These are phyloP conservation scores for Columba janthina DNA, from an alignment of 2,113 vertebrate genomes.

Conservation along the genomic window DNA sequence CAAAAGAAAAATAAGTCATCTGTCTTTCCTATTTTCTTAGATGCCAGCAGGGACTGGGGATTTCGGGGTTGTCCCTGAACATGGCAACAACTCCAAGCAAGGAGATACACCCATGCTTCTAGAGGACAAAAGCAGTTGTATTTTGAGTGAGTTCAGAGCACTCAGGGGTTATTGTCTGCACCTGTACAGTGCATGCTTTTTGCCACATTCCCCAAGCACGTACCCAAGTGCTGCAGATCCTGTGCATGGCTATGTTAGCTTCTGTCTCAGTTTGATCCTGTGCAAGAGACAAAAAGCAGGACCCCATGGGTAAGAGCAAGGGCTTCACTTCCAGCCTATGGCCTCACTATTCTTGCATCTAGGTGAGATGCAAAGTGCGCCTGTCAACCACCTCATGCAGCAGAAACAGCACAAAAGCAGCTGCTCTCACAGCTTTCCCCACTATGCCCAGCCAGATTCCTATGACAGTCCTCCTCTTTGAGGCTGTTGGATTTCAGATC, in stretches of 20 bases:
- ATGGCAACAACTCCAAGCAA: not conserved
- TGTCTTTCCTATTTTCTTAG: conserved; percentile 15
- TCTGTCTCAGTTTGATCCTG: not conserved
- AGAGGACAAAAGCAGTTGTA: conserved; percentile 9
- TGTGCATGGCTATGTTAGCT: not conserved
- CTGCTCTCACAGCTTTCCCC: not conserved
- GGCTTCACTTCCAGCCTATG: not conserved
- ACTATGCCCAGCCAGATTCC: not conserved
- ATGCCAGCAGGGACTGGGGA: not conserved
- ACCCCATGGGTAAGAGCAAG: not conserved
- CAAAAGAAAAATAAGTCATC: not conserved
- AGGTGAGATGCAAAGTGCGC: not conserved
- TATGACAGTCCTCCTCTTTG: not conserved
- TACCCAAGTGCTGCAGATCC: not conserved
- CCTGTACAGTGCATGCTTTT: not conserved
- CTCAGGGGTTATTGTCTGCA: not conserved
- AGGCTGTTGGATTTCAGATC: not conserved
- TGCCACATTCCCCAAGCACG: not conserved
- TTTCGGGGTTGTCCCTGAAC: not conserved
- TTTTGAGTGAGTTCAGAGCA: conserved; percentile 24
- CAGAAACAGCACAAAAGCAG: not conserved
- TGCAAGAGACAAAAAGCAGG: not conserved
- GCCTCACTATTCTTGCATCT: not conserved
- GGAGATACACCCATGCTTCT: not conserved
- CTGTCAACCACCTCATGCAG: not conserved